A percentile compares a stretch with the other conserved stretches of the same genome.
phyloP scores from a whole-genome alignment of 2,113 vertebrate genomes.

The Microtus ochrogaster region DNA sequence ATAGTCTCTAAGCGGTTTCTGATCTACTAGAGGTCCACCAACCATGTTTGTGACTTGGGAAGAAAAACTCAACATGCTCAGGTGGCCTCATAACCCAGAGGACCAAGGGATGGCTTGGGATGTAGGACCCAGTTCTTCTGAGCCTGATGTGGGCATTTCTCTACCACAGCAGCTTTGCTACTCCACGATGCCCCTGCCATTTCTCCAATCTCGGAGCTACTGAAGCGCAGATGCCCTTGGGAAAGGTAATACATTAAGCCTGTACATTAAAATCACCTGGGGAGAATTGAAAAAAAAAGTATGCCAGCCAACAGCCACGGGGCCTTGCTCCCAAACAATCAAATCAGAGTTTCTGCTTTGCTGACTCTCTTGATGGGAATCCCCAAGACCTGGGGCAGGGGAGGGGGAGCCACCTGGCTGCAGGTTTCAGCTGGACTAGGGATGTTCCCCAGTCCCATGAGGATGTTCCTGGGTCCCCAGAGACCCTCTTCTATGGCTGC shows the following conservation, averaged over 20 bases:
- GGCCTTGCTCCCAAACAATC: not conserved
- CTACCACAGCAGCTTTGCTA: not conserved
- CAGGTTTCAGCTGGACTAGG: not conserved
- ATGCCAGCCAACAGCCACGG: too few relatives aligned
- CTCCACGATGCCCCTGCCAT: rapidly evolving
- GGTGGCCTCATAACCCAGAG: not conserved
- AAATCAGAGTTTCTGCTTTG: not conserved
- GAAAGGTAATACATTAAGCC: not conserved
- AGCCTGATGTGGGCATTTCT: not conserved
- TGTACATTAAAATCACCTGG: not conserved
- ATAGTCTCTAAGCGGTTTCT: not conserved
- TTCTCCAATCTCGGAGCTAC: not conserved
- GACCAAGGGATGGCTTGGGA: not conserved
- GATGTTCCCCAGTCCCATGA: not conserved
- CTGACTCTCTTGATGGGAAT: not conserved
- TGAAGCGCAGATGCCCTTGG: not conserved
- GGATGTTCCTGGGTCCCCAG: not conserved
- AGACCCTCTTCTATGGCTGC: rapidly evolving
- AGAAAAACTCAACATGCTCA: too few relatives aligned
- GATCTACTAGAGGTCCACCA: not conserved
- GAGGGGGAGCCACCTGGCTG: not conserved
- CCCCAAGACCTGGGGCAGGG: not conserved
- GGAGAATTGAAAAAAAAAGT: not conserved
- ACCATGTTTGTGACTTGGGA: too few relatives aligned
- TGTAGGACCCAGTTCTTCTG: not conserved